A percentile compares a stretch with the other conserved stretches of the same genome.
These are phyloP conservation scores for Sycobia sp. DNA, from an alignment of 1,140 invertebrate genomes.

Conservation along the genomic window DNA sequence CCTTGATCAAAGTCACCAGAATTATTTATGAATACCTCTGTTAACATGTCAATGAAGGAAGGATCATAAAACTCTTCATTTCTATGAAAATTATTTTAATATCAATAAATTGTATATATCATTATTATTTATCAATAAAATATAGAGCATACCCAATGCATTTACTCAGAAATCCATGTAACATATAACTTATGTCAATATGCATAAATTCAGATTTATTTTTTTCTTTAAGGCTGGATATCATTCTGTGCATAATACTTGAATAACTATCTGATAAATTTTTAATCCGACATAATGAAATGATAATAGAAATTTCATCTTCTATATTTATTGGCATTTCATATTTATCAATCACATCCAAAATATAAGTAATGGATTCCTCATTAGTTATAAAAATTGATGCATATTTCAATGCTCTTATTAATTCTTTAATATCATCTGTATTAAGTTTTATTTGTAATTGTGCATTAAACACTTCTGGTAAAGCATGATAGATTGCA, in stretches of 20 bases:
- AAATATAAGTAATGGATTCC: neutral
- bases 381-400: neutral
- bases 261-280: neutral
- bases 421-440: constrained; percentile 10
- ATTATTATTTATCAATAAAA: neutral
- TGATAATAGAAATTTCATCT: neutral
- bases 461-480: constrained; percentile 39
- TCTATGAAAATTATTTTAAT: constrained; percentile 32
- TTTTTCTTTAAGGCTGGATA: no score
- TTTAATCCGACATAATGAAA: neutral
- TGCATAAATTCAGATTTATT: no score
- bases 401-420: constrained; percentile 2
- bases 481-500: constrained; percentile 65
- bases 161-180: no score
- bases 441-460: constrained; percentile 9
- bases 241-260: neutral
- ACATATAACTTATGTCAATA: no score
- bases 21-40: constrained; percentile 39
- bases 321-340: neutral
- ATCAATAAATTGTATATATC: neutral
- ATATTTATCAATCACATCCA: neutral
- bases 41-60: constrained; percentile 60
- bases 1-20: neutral
- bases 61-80: constrained; percentile 65
- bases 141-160: no score